A percentile compares a stretch with the other conserved stretches of the same genome.
phyloP scores from a whole-genome alignment of 2,888 invertebrate genomes.

The Drosophila villosipedis region DNA sequence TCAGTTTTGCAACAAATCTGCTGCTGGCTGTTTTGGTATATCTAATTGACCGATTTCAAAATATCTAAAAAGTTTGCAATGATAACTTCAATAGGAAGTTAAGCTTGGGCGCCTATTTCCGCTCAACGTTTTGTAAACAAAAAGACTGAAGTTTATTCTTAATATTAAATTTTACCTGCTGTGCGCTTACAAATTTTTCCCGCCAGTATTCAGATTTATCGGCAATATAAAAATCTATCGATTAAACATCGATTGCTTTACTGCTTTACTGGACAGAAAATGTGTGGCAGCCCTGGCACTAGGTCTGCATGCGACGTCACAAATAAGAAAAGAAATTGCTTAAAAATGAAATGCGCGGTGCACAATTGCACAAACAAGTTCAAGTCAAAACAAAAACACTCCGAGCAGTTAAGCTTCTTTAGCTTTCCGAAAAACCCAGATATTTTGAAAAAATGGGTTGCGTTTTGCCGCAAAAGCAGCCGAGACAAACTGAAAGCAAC shows the following conservation, averaged over 20 bases:
- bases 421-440: constrained; percentile 59
- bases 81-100: constrained; percentile 46
- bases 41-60: neutral
- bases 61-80: too few species aligned
- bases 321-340: constrained; percentile 36
- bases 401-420: constrained; percentile 55
- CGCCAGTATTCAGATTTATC: neutral
- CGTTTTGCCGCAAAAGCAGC: constrained; percentile 53
- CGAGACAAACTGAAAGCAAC: constrained; percentile 36
- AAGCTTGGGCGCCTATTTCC: constrained; percentile 41
- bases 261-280: neutral
- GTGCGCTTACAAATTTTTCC: neutral
- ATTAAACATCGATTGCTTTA: constrained; percentile 27
- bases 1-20: neutral
- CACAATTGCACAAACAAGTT: constrained; percentile 57
- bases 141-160: neutral
- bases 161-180: neutral
- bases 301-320: constrained; percentile 44
- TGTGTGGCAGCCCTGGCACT: constrained; percentile 25
- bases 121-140: constrained; percentile 44
- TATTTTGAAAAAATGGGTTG: constrained; percentile 46
- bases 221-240: neutral
- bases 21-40: neutral
- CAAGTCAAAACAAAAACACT: constrained; percentile 48
- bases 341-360: constrained; percentile 65